Base-by-base conservation (phyloP, 2,888 invertebrate species). In the Acronicta alni region DNA sequence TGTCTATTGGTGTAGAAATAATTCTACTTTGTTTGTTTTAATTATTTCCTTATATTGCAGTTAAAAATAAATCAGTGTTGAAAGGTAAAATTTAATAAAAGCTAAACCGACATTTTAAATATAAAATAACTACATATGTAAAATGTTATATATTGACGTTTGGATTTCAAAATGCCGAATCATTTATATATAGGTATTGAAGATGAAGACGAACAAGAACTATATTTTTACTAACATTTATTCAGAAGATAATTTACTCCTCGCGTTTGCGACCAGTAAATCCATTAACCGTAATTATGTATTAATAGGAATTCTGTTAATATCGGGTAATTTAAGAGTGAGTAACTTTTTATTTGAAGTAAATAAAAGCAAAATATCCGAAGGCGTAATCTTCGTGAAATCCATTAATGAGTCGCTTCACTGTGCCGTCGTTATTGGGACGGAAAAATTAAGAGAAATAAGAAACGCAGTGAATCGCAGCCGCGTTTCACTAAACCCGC, bases 1-100 rank as follows among this genome's bases (percentile, higher is more conserved):
- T 14, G 17, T 18, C 10, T 20, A 16, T 17, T 38, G 37, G 38
- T 17, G 45, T 15, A 46, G 12, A 65, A 38, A 10, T 63, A 46
- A 65, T 42, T 16, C 49, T 18, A 26, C 45, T 46, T 18, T 10
- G 23, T 16, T 37, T 42, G 12, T 15, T 38, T 38, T 46, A 47
- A 57, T 45, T 55, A 49, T 46, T 57, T 30, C 5, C 14, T 16
- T 32, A 41, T 6, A 15, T 17, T 10, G 15, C 15, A n/a, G 9
- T n/a, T 9, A 9, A 10, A 37, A 16, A 15, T 44, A 16, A 30
- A 2, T 18, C 39, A 32, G 2, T 23, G 1, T 58, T 49, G 23
- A 32, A 15, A 7, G 9, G 18, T 0, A 38, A 38, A 16, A 16
- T 38, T 9, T 8, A 9, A 9, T n/a, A n/a, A n/a, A n/a, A n/a